Evolutionary conservation across 2,888 invertebrate species (phyloP).

Genomic region (Synanthedon formicaeformis): DNA sequence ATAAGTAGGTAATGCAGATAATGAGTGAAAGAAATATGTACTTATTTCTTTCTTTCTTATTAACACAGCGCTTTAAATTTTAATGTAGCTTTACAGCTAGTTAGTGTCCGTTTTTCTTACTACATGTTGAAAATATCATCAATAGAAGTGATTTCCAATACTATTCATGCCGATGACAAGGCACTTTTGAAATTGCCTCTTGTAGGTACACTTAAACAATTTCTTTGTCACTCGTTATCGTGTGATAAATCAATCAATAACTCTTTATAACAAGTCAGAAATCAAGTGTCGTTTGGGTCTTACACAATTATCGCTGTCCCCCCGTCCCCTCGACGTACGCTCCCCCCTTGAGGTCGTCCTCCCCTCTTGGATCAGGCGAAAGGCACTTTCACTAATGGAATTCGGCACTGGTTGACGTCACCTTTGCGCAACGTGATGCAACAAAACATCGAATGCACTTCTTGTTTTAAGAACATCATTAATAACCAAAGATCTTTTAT

Average conservation of each 20-base stretch:
- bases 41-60: too few relatives aligned
- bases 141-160: too few relatives aligned
- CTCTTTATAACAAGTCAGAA: slow-evolving; percentile 1
- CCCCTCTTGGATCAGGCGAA: slow-evolving; percentile 42
- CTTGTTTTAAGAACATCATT: slow-evolving; percentile 8
- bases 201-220: too few relatives aligned
- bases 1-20: too few relatives aligned
- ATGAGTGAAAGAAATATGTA: too few relatives aligned
- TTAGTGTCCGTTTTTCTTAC: neutral
- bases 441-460: slow-evolving; percentile 23
- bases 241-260: neutral
- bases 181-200: too few relatives aligned
- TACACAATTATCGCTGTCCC: slow-evolving; percentile 22
- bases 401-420: slow-evolving; percentile 54
- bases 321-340: slow-evolving; percentile 7
- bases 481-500: too few relatives aligned
- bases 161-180: too few relatives aligned
- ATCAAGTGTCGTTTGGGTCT: slow-evolving; percentile 23
- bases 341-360: slow-evolving; percentile 37
- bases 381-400: slow-evolving; percentile 63
- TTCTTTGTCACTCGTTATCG: too few relatives aligned
- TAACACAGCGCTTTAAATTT: too few relatives aligned
- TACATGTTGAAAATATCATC: too few relatives aligned
- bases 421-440: slow-evolving; percentile 62
- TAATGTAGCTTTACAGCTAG: too few relatives aligned